Percentiles rank a stretch among this genome's conserved stretches.
Evolutionary conservation across 1,140 invertebrate species (phyloP).

Genomic region (Stratiolaelaps scimitus): DNA sequence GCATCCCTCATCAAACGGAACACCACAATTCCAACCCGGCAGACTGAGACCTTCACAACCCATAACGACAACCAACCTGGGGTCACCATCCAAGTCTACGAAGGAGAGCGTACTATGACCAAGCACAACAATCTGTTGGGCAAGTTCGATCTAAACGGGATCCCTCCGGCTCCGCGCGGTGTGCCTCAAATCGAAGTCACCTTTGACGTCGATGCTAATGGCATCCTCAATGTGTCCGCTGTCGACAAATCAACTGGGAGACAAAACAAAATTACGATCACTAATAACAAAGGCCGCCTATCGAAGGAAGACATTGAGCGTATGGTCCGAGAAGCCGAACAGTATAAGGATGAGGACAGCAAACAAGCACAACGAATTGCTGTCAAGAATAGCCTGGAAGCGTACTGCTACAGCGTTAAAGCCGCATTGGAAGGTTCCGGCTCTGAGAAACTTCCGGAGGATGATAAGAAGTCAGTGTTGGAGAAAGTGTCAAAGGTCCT

Average conservation of each 20-base stretch:
- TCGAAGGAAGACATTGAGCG: slow-evolving; percentile 41
- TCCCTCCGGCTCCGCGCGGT: slow-evolving; percentile 54
- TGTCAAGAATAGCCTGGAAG: slow-evolving; percentile 39
- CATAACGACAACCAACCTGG: slow-evolving; percentile 60
- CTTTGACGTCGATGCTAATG: slow-evolving; percentile 46
- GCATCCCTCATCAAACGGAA: slow-evolving; percentile 53
- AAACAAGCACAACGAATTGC: slow-evolving; percentile 41
- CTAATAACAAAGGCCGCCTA: slow-evolving; percentile 41
- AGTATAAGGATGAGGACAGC: slow-evolving; percentile 40
- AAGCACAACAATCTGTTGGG: slow-evolving; percentile 50
- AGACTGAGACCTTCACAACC: slow-evolving; percentile 53
- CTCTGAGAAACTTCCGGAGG: slow-evolving; percentile 47
- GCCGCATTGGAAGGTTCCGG: too few species aligned
- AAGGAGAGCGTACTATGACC: slow-evolving; percentile 50
- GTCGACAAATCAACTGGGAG: slow-evolving; percentile 44
- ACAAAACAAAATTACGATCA: slow-evolving; percentile 41
- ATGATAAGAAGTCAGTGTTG: slow-evolving; percentile 44
- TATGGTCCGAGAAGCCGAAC: slow-evolving; percentile 42
- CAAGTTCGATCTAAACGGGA: slow-evolving; percentile 50
- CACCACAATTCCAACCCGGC: slow-evolving; percentile 53
- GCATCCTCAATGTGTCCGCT: slow-evolving; percentile 41
- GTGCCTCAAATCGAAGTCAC: slow-evolving; percentile 53
- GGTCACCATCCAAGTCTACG: slow-evolving; percentile 57
- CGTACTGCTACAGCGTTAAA: slow-evolving; percentile 34
- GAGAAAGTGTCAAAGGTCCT: slow-evolving; percentile 48